These are phyloP conservation scores for Acanthaster planci DNA, from an alignment of 35 echinoderm and acorn worm species.

Conservation along the genomic window DNA sequence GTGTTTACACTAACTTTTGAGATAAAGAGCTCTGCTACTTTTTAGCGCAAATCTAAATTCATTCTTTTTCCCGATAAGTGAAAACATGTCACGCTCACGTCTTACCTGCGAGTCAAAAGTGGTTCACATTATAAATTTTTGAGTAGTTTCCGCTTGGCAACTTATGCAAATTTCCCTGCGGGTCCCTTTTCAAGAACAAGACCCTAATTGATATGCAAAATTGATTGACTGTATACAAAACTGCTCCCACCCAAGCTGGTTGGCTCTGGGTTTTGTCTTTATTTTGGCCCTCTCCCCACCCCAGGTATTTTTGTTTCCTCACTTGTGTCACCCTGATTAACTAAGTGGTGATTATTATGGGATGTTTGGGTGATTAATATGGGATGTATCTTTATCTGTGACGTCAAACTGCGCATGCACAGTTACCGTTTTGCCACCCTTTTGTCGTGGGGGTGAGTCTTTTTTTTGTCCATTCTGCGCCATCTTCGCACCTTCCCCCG, in stretches of 20 bases:
- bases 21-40: too few relatives aligned
- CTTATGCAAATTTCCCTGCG: conserved; percentile 23
- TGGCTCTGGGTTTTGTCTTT: neutral
- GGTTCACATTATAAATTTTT: conserved; percentile 21
- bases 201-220: conserved; percentile 22
- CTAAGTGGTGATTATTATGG: conserved; percentile 89
- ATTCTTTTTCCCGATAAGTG: too few relatives aligned
- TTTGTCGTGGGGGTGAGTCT: conserved; percentile 97
- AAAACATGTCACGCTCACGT: too few relatives aligned
- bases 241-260: neutral
- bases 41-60: too few relatives aligned
- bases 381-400: conserved; percentile 88
- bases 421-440: conserved; percentile 91
- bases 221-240: neutral
- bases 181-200: conserved; percentile 13
- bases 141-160: conserved; percentile 9
- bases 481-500: conserved; percentile 73
- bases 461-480: conserved; percentile 89
- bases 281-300: conserved; percentile 13
- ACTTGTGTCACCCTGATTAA: conserved; percentile 69
- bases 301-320: conserved; percentile 43
- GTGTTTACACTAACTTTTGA: too few relatives aligned
- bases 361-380: conserved; percentile 96
- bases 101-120: too few relatives aligned
- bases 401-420: conserved; percentile 97